Base-by-base conservation (phyloP, 1,140 invertebrate species). In the Achatina immaculata region DNA sequence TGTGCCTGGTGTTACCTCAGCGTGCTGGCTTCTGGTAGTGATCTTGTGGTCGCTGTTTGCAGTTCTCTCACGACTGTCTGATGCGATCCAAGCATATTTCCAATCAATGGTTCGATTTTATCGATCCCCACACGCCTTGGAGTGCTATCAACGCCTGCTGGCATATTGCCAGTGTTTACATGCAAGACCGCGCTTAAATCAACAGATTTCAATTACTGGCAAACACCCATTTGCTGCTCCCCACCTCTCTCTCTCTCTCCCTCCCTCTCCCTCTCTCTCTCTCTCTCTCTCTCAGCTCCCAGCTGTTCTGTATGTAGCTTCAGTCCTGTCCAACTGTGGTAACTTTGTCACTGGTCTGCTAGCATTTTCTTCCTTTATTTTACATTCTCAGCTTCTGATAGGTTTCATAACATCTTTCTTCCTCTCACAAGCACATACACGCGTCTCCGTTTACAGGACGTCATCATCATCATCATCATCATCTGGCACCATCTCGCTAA, bases 251-350 rank as follows among this genome's bases (percentile, higher is more conserved):
- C 28, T 66, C 36, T 42, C 62, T 68, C 55, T 68, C 65, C 43
- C 40, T 68, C 76, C 43, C 58, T 68, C 76, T 68, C 58, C 43
- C 42, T 43, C 48, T 77, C 51, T 58, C 48, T 77, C 77, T 65
- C 34, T 74, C 71, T 40, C 6, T 81, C 38, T 74, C 2, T 65
- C 51, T 58, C 36, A 58, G 34, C 9, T n/a, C 38, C 51, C 24
- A 7, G 19, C 48, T 48, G 40, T n/a, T 51, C 68, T 65, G 34
- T 74, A 28, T 45, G 38, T 73, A 28, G 6, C 43, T 24, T 38
- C 36, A n/a, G n/a, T 48, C 43, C 14, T 34, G 36, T 38, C 78
- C 31, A 34, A 38, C 31, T 62, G 4, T 42, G 36, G 36, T 28
- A 36, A 28, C 34, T 28, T 43, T 55, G 31, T 21, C 36, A 0